Conservation (phyloP, 2,113 vertebrate genomes). For the Prietella phreatophila region DNA sequence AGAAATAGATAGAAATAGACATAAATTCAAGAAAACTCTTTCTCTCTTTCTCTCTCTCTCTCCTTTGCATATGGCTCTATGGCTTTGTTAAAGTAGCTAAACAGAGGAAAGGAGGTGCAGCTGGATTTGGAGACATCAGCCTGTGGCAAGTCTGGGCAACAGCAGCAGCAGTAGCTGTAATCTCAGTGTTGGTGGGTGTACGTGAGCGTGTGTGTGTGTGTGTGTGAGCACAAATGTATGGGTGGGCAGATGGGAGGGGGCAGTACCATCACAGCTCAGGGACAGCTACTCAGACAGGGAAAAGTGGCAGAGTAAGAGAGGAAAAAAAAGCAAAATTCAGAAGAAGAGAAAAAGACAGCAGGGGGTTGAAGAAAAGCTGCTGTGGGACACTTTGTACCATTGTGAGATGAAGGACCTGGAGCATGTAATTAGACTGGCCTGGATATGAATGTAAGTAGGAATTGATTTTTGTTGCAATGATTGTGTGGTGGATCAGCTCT, state of each 20-base stretch:
- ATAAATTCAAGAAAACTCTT: neutral
- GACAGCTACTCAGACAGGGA: slow-evolving; percentile 47
- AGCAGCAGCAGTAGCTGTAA: slow-evolving; percentile 22
- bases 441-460: slow-evolving; percentile 54
- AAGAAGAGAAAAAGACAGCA: neutral
- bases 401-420: slow-evolving; percentile 31
- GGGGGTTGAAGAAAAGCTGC: neutral
- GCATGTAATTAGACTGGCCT: slow-evolving; percentile 16
- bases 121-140: slow-evolving; percentile 51
- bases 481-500: neutral
- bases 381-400: slow-evolving; percentile 19
- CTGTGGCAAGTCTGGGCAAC: slow-evolving; percentile 42
- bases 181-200: slow-evolving; percentile 20
- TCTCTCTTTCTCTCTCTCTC: slow-evolving; percentile 3
- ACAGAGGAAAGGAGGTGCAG: slow-evolving; percentile 50
- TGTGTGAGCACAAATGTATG: neutral
- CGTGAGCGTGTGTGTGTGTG: neutral
- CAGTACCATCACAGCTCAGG: slow-evolving; percentile 25
- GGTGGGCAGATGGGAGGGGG: slow-evolving; percentile 35
- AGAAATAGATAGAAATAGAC: neutral
- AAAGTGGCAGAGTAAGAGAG: slow-evolving; percentile 37
- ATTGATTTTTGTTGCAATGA: neutral
- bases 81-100: neutral
- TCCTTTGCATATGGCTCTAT: neutral
- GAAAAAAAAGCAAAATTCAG: neutral